phyloP scores from a whole-genome alignment of 2,888 invertebrate species.

The Agrochola circellaris region DNA sequence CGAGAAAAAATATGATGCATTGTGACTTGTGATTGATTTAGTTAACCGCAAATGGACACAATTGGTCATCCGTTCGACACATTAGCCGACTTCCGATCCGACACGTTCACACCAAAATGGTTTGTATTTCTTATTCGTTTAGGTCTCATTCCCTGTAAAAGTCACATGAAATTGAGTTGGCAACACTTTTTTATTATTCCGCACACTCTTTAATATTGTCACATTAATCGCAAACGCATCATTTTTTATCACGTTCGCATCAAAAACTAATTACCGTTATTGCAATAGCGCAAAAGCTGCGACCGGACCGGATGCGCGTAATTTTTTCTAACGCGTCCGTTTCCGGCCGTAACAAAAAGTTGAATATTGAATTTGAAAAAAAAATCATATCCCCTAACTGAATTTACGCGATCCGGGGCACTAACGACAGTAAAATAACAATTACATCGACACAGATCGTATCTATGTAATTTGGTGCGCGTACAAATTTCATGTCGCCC shows the following conservation, averaged over 20 bases:
- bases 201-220: constrained; percentile 75
- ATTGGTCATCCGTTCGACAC: constrained; percentile 72
- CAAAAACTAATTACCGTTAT: constrained; percentile 84
- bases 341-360: constrained; percentile 83
- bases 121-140: neutral
- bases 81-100: constrained; percentile 49
- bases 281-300: constrained; percentile 81
- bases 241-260: constrained; percentile 74
- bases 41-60: constrained; percentile 78
- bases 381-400: constrained; percentile 87
- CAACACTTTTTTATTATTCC: constrained; percentile 68
- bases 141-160: constrained; percentile 15
- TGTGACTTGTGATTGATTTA: constrained; percentile 77
- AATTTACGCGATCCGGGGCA: constrained; percentile 88
- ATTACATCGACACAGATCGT: constrained; percentile 88
- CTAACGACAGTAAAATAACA: constrained; percentile 89
- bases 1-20: constrained; percentile 68
- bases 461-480: constrained; percentile 87
- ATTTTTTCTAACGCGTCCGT: constrained; percentile 88
- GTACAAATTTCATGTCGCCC: constrained; percentile 83
- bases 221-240: constrained; percentile 73
- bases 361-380: constrained; percentile 85
- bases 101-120: constrained; percentile 40
- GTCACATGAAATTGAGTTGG: constrained; percentile 59
- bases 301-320: constrained; percentile 84